Evolutionary conservation across 2,888 invertebrate species (phyloP), one percentile per base, ranked within the genome.

Genomic region (Calameuta pallipes): DNA sequence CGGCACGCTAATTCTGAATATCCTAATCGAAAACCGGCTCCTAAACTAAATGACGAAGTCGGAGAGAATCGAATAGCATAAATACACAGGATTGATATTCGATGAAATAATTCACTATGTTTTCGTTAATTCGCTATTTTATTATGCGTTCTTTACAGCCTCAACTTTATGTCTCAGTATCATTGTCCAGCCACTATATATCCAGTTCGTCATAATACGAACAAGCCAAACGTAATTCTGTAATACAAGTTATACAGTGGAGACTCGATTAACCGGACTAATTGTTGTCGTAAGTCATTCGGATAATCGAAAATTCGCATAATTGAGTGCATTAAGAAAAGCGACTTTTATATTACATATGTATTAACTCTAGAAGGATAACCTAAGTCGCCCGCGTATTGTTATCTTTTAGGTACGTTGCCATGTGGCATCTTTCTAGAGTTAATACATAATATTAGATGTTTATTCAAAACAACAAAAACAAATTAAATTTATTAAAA

Each of bases 91-190:
- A 56, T 56, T 56, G 56, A 56, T 56, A 56, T 56, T 56, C 56
- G 56, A 56, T 56, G 23, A 9, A 23, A 71, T 71, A 31, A 71
- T n/a, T 31, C 15, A 71, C 31, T 71, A 11, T 31, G 71, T 71
- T 33, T 31, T 12, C 31, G 31, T 23, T 71, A 71, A 71, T 71
- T 71, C 71, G 15, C 31, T 33, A 71, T 12, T 71, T 71, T 71
- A 71, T 71, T 12, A 30, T 33, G 71, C 71, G 31, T 71, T 71
- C 71, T 31, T 71, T 71, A 71, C 71, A 71, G 34, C 71, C 71
- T 6, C 56, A 9, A 56, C 56, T 56, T 56, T 56, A 56, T 56
- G 56, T 56, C 23, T 23, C 56, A 23, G 56, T 56, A 56, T 56
- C 56, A 56, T 56, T 23, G 9, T 6, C 23, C 23, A 56, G 9